phyloP scores from a whole-genome alignment of 2,113 vertebrate genomes.

The Morone saxatilis region DNA sequence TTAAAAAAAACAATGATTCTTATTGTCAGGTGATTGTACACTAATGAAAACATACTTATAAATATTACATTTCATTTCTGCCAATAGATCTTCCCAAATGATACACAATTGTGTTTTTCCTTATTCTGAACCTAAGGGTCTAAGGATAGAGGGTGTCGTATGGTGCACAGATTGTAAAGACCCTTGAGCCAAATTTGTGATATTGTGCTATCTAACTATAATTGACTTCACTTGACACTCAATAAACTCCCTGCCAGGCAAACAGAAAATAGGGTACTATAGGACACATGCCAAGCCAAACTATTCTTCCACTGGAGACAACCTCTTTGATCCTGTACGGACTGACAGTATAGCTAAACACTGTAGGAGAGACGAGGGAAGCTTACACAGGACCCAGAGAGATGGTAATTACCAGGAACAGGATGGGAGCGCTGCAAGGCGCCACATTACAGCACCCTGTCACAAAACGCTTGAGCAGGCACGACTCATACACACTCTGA shows the following conservation, averaged over 20 bases:
- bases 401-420: slow-evolving; percentile 73
- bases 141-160: background rate
- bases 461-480: slow-evolving; percentile 59
- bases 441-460: slow-evolving; percentile 49
- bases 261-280: slow-evolving; percentile 5
- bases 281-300: slow-evolving; percentile 49
- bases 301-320: slow-evolving; percentile 31
- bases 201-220: background rate
- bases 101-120: too few relatives aligned
- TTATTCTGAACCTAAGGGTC: background rate
- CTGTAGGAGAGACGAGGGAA: slow-evolving; percentile 24
- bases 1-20: too few relatives aligned
- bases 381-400: slow-evolving; percentile 47
- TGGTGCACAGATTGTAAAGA: background rate
- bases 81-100: too few relatives aligned
- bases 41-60: too few relatives aligned
- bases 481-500: slow-evolving; percentile 34
- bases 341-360: slow-evolving; percentile 49
- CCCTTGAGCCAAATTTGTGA: background rate
- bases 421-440: slow-evolving; percentile 53
- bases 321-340: slow-evolving; percentile 52
- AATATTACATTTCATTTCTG: too few relatives aligned
- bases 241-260: slow-evolving; percentile 51
- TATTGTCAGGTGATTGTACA: too few relatives aligned
- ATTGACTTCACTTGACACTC: background rate